A percentile compares a stretch with the other conserved stretches of the same genome.
Evolutionary conservation across 2,888 invertebrate species (phyloP).

Genomic region (Tuta absoluta): DNA sequence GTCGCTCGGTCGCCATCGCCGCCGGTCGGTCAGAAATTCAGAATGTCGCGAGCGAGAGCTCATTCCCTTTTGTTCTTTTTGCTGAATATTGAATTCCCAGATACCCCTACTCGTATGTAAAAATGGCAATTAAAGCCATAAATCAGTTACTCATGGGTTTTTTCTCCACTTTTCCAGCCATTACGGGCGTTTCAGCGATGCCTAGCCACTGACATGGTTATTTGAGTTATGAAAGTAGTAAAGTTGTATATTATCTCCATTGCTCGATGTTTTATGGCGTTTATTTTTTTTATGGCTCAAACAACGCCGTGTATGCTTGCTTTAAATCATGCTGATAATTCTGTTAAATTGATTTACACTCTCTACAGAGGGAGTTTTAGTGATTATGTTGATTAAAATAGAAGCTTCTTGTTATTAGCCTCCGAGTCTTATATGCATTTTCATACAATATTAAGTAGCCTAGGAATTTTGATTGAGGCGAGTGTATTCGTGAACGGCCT

Average conservation of each 20-base stretch:
- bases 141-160: conserved; percentile 65
- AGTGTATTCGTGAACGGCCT: too few relatives aligned
- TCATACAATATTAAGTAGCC: too few relatives aligned
- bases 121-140: conserved; percentile 74
- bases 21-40: conserved; percentile 25
- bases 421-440: not conserved
- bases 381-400: conserved; percentile 3
- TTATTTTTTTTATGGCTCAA: conserved; percentile 64
- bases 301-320: conserved; percentile 58
- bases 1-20: too few relatives aligned
- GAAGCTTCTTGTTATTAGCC: not conserved
- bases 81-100: conserved; percentile 70
- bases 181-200: conserved; percentile 61
- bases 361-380: conserved; percentile 48
- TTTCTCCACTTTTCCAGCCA: conserved; percentile 55
- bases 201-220: conserved; percentile 61
- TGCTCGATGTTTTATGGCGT: conserved; percentile 63
- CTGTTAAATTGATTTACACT: conserved; percentile 59
- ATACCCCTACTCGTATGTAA: conserved; percentile 55
- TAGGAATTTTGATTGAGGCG: too few relatives aligned
- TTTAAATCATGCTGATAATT: conserved; percentile 64
- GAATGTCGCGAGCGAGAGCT: conserved; percentile 34
- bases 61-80: conserved; percentile 61
- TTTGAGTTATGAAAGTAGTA: conserved; percentile 77
- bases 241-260: conserved; percentile 75